These are phyloP conservation scores for Etheostoma nigrum DNA, from an alignment of 2,797 vertebrate genomes.

Conservation along the genomic window DNA sequence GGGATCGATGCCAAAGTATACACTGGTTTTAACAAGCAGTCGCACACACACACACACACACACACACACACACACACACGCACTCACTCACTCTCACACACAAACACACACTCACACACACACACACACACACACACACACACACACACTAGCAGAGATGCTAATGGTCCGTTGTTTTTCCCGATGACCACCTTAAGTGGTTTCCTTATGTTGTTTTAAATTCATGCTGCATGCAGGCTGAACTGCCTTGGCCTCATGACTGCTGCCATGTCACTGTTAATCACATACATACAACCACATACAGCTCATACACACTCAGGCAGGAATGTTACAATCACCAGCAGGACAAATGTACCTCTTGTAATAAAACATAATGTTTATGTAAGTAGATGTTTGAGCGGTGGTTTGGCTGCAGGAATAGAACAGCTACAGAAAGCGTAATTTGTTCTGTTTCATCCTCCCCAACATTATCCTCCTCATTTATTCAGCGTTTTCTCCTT, in stretches of 20 bases:
- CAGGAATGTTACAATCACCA: slow-evolving; percentile 20
- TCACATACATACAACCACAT: slow-evolving; percentile 29
- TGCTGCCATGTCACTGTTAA: slow-evolving; percentile 30
- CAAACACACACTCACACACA: too few species aligned
- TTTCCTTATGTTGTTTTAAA: slow-evolving; percentile 55
- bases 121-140: slow-evolving; percentile 4
- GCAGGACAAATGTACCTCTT: slow-evolving; percentile 24
- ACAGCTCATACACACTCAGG: not conserved
- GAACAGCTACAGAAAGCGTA: slow-evolving; percentile 7
- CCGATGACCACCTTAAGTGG: slow-evolving; percentile 32
- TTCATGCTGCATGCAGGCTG: slow-evolving; percentile 34
- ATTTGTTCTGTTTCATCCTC: slow-evolving; percentile 52
- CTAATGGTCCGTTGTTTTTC: slow-evolving; percentile 52
- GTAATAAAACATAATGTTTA: slow-evolving; percentile 42
- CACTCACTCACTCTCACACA: not conserved
- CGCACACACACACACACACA: not conserved
- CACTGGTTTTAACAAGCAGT: slow-evolving; percentile 33
- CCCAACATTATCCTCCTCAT: slow-evolving; percentile 39
- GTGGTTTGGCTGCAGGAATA: slow-evolving; percentile 14
- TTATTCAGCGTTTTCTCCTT: slow-evolving; percentile 32
- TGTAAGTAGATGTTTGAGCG: slow-evolving; percentile 29
- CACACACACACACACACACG: not conserved
- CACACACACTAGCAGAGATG: slow-evolving; percentile 7
- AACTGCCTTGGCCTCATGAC: slow-evolving; percentile 1
- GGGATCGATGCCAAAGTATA: not conserved